Conservation (phyloP, 2,888 invertebrate genomes). For the Tetragnatha montana region DNA sequence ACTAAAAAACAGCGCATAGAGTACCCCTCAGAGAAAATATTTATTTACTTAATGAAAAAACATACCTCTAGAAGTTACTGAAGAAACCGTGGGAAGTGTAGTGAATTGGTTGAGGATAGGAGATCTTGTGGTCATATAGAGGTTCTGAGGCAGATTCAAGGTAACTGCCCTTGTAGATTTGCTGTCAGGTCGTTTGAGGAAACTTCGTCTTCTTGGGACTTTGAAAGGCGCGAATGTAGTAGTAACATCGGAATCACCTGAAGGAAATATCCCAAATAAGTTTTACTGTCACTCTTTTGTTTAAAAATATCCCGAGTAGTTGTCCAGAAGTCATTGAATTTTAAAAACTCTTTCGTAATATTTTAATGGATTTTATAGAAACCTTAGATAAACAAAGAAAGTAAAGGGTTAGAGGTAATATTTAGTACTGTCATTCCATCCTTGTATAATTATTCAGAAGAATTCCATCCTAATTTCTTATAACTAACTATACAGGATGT, state of each 20-base stretch:
- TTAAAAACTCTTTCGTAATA: no score
- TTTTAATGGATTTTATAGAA: no score
- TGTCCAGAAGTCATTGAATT: no score
- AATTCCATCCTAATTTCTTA: neutral
- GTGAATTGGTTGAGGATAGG: slow-evolving; percentile 45
- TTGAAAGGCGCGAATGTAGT: slow-evolving; percentile 69
- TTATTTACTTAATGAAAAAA: neutral
- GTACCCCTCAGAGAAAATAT: no score
- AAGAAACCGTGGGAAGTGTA: slow-evolving; percentile 14
- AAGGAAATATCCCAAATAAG: neutral
- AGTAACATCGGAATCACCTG: slow-evolving; percentile 51
- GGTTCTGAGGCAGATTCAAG: slow-evolving; percentile 65
- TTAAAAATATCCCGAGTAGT: no score
- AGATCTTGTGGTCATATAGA: slow-evolving; percentile 67
- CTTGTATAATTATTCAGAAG: neutral
- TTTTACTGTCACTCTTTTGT: no score
- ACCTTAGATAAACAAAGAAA: neutral
- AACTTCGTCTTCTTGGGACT: slow-evolving; percentile 69
- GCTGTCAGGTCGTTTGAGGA: slow-evolving; percentile 64
- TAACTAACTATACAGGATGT: neutral
- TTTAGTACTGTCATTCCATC: neutral
- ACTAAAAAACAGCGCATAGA: no score
- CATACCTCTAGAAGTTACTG: neutral
- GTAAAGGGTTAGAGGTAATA: neutral
- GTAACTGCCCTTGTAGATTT: slow-evolving; percentile 71